Evolutionary conservation across 35 echinoderm and acorn worm species (phyloP), one percentile per base, ranked within the genome.

Genomic region (Heliocidaris erythrogramma): DNA sequence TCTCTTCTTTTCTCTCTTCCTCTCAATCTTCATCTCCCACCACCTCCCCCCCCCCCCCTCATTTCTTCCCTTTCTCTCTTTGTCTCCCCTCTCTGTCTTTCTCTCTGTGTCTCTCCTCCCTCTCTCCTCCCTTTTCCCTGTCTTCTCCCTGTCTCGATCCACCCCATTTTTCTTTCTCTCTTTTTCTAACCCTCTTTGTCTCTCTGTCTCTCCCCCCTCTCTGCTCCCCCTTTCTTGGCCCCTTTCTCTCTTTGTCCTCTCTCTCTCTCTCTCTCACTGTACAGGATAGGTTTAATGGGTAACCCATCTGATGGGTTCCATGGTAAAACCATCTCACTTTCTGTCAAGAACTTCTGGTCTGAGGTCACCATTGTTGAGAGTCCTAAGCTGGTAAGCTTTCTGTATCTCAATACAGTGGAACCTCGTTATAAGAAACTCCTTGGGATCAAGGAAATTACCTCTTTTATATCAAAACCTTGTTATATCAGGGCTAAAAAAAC

Each of bases 221-320:
- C 35, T 42, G 1, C 35, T 42, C 35, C 35, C 35, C 35, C 1
- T 84, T 84, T 84, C n/a, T 84, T 29, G 14, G n/a, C n/a, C 35
- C 35, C 69, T 84, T 18, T 84, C n/a, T n/a, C n/a, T n/a, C n/a
- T n/a, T n/a, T n/a, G n/a, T n/a, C n/a, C n/a, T n/a, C n/a, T n/a
- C n/a, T n/a, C 49, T 32, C 31, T 85, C 93, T 93, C 4, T 32
- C 48, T 88, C 24, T 94, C 60, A 50, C 30, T 93, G 7, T 94
- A 3, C 69, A 98, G 97, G 92, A 92, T 96, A 90, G 97, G 97
- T 60, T 88, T 98, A 35, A 96, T 98, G 88, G 97, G 97, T 86
- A 98, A 98, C 30, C 97, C 97, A 12, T 98, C 97, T 0, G 97
- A 98, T 85, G 97, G 97, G 86, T 98, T 98, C 94, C 48, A 98